Base-by-base conservation (phyloP, 2,113 vertebrate genomes). In the Lasiurus cinereus region DNA sequence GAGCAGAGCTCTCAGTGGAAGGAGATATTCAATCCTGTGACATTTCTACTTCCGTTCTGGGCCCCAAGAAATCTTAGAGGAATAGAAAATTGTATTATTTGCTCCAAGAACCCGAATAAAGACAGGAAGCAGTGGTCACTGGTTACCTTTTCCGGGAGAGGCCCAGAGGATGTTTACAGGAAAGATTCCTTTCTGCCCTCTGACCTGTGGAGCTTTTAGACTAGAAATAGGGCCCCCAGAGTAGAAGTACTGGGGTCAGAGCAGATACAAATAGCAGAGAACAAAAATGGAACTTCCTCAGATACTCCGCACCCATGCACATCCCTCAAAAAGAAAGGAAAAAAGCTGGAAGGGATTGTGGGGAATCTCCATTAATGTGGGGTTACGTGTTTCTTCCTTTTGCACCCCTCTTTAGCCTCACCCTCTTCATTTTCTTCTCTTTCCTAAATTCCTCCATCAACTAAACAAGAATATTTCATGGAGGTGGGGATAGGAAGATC, bases 101-200 rank as follows among this genome's bases (percentile, higher is more conserved):
- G 36, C 95, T 90, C 62, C 94, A 94, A 85, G 85, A 86, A 64
- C 70, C 88, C 84, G 50, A 93, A 96, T 94, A 95, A 96, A 96
- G 96, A 86, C 91, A 93, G 97, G 97, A 97, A 96, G 74, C 48
- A 18, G 90, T 8, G 74, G 73, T 43, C 77, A 93, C 73, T 91
- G 54, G 43, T 93, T 96, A 88, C 95, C 78, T 96, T 95, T 97
- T 95, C 97, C 78, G 36, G 95, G 96, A 93, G 94, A 36, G 83
- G 64, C 69, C 91, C 36, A 15, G 80, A 96, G 96, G 96, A 88
- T 97, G 94, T 97, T 97, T 96, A 96, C 91, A 97, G 94, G 97
- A 93, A 95, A 94, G 96, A 96, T 95, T 92, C 91, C 64, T 95
- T 93, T 95, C 73, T 92, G 91, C 78, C 70, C 73, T 97, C 80